Percentiles rank a stretch among this genome's conserved stretches.
Conservation (phyloP, 1,140 invertebrate genomes). For the Lepidotrigona ventralis region DNA sequence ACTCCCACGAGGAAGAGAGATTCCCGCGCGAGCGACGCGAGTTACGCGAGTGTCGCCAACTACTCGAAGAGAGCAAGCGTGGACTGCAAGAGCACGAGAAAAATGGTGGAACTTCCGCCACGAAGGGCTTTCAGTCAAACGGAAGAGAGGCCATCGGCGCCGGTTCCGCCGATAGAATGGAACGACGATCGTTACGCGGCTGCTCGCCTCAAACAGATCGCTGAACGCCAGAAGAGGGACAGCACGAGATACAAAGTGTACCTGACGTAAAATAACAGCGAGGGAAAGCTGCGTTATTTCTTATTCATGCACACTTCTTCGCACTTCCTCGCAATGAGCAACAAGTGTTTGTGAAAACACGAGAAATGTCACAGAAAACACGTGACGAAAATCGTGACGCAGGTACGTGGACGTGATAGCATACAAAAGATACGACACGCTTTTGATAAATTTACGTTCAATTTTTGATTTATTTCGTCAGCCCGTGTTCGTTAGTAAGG, state of each 20-base stretch:
- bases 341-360: neutral
- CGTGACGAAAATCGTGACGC: neutral
- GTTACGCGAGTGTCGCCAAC: constrained; percentile 49
- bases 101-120: constrained; percentile 49
- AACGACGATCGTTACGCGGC: constrained; percentile 50
- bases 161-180: constrained; percentile 58
- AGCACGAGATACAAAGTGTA: constrained; percentile 72
- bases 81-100: constrained; percentile 41
- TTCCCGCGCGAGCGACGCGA: constrained; percentile 52
- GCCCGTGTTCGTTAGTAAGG: neutral
- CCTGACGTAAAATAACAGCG: constrained; percentile 54
- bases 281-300: neutral
- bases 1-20: constrained; percentile 48
- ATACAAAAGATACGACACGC: neutral
- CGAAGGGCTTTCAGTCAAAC: constrained; percentile 64
- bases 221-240: constrained; percentile 61
- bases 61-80: constrained; percentile 52
- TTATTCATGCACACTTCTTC: neutral
- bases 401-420: neutral
- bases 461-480: neutral
- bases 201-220: constrained; percentile 42
- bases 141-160: constrained; percentile 62
- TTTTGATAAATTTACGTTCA: neutral
- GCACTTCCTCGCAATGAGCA: neutral
- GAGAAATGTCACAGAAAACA: neutral